Conservation (phyloP, 2,113 vertebrate species). For the Anser brachyrhynchus region DNA sequence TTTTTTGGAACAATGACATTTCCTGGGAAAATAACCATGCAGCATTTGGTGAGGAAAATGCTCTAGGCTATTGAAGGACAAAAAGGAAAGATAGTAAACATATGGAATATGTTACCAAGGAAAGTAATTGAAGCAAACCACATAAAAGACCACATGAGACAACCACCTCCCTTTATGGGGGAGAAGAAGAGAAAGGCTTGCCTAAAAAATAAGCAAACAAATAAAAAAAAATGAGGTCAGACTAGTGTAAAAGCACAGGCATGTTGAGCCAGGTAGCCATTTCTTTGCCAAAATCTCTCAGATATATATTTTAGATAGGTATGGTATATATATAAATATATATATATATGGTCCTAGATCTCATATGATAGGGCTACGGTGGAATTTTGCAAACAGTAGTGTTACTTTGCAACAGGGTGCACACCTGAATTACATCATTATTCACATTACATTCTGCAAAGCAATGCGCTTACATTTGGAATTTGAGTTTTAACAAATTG, state of each 20-base stretch:
- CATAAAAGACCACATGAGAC: constrained; percentile 47
- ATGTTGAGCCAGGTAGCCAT: background rate
- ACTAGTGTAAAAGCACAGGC: constrained; percentile 1
- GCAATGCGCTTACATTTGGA: background rate
- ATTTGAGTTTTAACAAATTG: background rate
- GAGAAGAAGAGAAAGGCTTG: background rate
- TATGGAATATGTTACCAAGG: constrained; percentile 58
- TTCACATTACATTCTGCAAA: background rate
- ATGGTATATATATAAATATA: background rate
- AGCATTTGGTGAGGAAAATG: background rate
- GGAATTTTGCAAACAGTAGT: background rate
- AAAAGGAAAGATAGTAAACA: constrained; percentile 23
- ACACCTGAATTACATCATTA: background rate
- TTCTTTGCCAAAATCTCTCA: background rate
- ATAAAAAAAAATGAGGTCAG: constrained; percentile 15
- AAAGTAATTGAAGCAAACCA: constrained; percentile 46
- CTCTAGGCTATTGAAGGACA: background rate
- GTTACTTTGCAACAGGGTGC: background rate
- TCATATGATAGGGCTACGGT: background rate
- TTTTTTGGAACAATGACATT: constrained; percentile 22
- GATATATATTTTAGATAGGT: background rate
- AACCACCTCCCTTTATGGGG: constrained; percentile 10
- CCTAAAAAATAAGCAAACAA: background rate
- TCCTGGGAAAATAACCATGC: constrained; percentile 29
- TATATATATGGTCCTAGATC: background rate